These are phyloP conservation scores for Drosophila aldrichi DNA, from an alignment of 2,888 invertebrate species.

Conservation along the genomic window DNA sequence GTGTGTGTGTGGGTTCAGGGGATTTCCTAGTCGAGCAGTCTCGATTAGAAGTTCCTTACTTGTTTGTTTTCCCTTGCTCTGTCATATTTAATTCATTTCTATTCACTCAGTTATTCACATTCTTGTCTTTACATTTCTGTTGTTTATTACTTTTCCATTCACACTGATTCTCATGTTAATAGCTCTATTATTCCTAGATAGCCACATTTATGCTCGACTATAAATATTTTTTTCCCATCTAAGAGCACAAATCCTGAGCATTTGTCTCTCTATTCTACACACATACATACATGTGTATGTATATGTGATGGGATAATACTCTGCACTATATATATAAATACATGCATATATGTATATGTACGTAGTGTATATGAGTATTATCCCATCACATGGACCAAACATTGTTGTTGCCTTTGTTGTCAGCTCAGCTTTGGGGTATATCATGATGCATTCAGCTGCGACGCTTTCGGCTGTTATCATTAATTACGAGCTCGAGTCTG, in stretches of 20 bases:
- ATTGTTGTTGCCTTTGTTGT: conserved; percentile 6
- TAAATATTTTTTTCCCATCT: neutral
- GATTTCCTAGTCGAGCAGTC: too few relatives aligned
- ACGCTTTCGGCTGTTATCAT: conserved; percentile 27
- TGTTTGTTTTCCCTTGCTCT: neutral
- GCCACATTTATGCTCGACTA: neutral
- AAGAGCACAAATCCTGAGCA: neutral
- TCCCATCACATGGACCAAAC: neutral
- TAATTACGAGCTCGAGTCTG: conserved; percentile 40
- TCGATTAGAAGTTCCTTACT: too few relatives aligned
- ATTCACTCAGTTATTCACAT: neutral
- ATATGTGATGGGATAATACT: too few relatives aligned
- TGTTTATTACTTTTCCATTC: neutral
- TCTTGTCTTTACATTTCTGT: neutral
- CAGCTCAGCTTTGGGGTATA: conserved; percentile 7
- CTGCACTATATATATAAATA: neutral
- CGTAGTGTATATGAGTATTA: neutral
- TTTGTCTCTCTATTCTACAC: neutral
- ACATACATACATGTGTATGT: too few relatives aligned
- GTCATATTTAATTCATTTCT: neutral
- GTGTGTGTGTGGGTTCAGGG: too few relatives aligned
- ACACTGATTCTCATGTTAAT: neutral
- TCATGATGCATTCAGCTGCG: conserved; percentile 1
- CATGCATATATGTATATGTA: neutral
- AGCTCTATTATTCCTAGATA: neutral